Conservation (phyloP, 2,888 invertebrate species). For the Drosophila monieri region DNA sequence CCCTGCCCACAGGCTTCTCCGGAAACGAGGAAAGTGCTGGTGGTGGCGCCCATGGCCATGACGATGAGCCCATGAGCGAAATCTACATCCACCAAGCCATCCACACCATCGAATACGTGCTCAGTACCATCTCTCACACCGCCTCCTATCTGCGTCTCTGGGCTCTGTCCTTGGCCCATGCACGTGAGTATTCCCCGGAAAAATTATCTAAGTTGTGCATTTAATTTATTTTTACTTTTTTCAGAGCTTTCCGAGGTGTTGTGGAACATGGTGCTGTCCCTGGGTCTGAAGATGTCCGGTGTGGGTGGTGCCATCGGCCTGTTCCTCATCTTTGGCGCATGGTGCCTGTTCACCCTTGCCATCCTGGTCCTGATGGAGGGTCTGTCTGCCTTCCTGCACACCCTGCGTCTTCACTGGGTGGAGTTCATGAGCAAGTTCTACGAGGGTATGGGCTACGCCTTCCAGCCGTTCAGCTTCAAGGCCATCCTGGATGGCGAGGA, state of each 20-base stretch:
- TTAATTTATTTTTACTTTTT: slow-evolving; percentile 9
- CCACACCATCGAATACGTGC: slow-evolving; percentile 97
- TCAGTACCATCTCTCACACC: slow-evolving; percentile 97
- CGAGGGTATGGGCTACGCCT: slow-evolving; percentile 90
- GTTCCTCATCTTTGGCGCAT: slow-evolving; percentile 93
- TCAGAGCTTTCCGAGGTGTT: slow-evolving; percentile 94
- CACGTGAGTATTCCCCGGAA: slow-evolving; percentile 87
- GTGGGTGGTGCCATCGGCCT: slow-evolving; percentile 91
- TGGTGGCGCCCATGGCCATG: slow-evolving; percentile 81
- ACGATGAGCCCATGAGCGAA: slow-evolving; percentile 91
- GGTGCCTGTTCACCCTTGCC: slow-evolving; percentile 95
- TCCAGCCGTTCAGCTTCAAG: slow-evolving; percentile 94
- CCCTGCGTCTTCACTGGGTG: slow-evolving; percentile 98
- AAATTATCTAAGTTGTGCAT: neutral
- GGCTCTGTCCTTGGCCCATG: slow-evolving; percentile 97
- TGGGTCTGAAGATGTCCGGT: slow-evolving; percentile 87
- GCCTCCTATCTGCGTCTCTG: slow-evolving; percentile 97
- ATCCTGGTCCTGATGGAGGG: slow-evolving; percentile 99
- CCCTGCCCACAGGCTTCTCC: slow-evolving; percentile 61
- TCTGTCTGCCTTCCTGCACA: slow-evolving; percentile 98
- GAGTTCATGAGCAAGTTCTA: slow-evolving; percentile 98
- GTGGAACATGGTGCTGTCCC: slow-evolving; percentile 95
- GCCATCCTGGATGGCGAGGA: slow-evolving; percentile 87
- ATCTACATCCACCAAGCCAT: slow-evolving; percentile 96
- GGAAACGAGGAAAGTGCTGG: slow-evolving; percentile 58